phyloP scores from a whole-genome alignment of 2,888 invertebrate genomes.

The Conchocele bisecta region DNA sequence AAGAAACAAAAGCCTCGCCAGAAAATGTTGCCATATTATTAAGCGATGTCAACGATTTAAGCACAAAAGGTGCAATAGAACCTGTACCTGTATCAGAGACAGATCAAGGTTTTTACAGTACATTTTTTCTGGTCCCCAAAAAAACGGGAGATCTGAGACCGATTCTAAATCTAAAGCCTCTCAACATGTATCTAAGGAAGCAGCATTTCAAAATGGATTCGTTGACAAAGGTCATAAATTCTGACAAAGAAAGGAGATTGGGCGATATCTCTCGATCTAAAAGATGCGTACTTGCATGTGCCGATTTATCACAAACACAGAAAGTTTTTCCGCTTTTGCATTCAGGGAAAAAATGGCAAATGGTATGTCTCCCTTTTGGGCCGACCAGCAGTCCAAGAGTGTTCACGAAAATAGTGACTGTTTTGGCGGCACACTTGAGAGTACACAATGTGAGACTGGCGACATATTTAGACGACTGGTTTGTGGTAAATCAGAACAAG shows the following conservation, averaged over 20 bases:
- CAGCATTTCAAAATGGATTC: slow-evolving; percentile 46
- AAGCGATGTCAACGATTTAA: slow-evolving; percentile 14
- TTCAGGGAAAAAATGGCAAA: slow-evolving; percentile 30
- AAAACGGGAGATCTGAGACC: slow-evolving; percentile 22
- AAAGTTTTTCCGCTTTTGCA: slow-evolving; percentile 25
- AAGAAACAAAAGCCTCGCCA: slow-evolving; percentile 11
- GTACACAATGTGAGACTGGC: slow-evolving; percentile 17
- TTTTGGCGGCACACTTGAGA: slow-evolving; percentile 27
- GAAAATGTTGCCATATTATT: slow-evolving; percentile 11
- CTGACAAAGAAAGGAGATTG: slow-evolving; percentile 33
- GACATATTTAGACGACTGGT: slow-evolving; percentile 43
- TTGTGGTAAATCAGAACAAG: slow-evolving; percentile 22
- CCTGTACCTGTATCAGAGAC: slow-evolving; percentile 14
- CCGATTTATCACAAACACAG: slow-evolving; percentile 31
- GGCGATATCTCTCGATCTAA: slow-evolving; percentile 41
- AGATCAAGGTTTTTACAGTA: too few relatives aligned
- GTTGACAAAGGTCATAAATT: slow-evolving; percentile 32
- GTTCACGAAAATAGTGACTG: slow-evolving; percentile 29
- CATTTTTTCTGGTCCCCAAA: too few relatives aligned
- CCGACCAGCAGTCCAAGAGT: slow-evolving; percentile 30
- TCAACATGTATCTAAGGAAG: slow-evolving; percentile 46
- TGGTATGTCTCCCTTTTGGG: slow-evolving; percentile 35
- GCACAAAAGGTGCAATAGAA: slow-evolving; percentile 42
- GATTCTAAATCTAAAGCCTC: slow-evolving; percentile 39
- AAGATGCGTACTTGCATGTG: slow-evolving; percentile 46